These are phyloP conservation scores for Zoanthus sociatus DNA, from an alignment of 92 coral and sea anemone species.

Conservation along the genomic window DNA sequence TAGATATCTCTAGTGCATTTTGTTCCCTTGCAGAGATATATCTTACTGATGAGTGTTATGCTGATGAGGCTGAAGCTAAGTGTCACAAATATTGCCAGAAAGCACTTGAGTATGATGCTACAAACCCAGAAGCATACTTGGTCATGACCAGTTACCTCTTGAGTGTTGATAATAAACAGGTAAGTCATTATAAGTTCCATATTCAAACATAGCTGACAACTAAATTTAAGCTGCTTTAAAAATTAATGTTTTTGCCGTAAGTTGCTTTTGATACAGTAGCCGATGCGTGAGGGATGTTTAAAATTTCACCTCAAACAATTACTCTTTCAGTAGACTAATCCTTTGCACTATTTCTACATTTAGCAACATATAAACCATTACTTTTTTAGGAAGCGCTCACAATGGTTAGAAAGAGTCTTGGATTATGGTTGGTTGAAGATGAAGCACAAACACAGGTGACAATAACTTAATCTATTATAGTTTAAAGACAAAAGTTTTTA, in stretches of 20 bases:
- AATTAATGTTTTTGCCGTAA: neutral
- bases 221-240: neutral
- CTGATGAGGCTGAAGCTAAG: constrained; percentile 82
- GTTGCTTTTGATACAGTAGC: neutral
- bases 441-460: constrained; percentile 76
- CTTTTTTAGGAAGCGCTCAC: constrained; percentile 73
- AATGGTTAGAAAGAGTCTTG: constrained; percentile 82
- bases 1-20: constrained; percentile 90
- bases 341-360: too few relatives aligned
- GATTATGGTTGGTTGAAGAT: constrained; percentile 89
- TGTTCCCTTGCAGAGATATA: constrained; percentile 98
- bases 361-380: neutral
- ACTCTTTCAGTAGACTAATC: too few relatives aligned
- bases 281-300: neutral
- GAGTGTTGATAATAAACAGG: constrained; percentile 90
- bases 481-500: too few relatives aligned
- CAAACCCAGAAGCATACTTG: constrained; percentile 96
- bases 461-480: neutral
- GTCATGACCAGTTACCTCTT: constrained; percentile 93
- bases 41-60: constrained; percentile 94
- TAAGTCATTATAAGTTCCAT: neutral
- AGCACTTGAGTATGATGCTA: constrained; percentile 83
- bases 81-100: constrained; percentile 90
- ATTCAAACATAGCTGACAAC: neutral
- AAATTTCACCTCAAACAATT: neutral